phyloP scores from a whole-genome alignment of 1,140 invertebrate species.

The Drosophila orena region DNA sequence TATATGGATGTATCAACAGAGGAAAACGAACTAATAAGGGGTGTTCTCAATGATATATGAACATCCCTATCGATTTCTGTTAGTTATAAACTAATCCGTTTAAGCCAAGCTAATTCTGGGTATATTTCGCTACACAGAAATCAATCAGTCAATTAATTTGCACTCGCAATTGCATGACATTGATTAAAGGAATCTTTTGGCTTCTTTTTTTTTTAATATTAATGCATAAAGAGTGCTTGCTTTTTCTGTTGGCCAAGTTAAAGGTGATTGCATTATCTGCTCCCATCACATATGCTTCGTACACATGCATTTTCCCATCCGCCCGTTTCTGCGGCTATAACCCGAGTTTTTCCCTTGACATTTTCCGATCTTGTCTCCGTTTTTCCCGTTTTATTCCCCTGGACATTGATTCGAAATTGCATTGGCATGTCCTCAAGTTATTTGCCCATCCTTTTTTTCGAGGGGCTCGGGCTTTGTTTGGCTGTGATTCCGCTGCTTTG shows the following conservation, averaged over 20 bases:
- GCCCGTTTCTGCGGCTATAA: not conserved
- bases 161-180: not conserved
- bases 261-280: constrained; percentile 3
- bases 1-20: not conserved
- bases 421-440: constrained; percentile 79
- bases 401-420: constrained; percentile 65
- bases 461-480: constrained; percentile 16
- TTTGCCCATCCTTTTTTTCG: constrained; percentile 35
- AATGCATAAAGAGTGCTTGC: no score
- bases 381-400: constrained; percentile 9
- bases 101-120: no score
- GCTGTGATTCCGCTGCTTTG: constrained; percentile 56
- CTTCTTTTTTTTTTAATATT: no score
- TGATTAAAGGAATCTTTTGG: no score
- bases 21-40: not conserved
- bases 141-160: no score
- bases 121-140: no score
- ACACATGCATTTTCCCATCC: constrained; percentile 5
- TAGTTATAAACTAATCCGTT: no score
- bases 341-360: constrained; percentile 4
- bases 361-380: not conserved
- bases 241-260: no score
- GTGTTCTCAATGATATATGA: not conserved
- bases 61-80: not conserved
- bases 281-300: constrained; percentile 1